Evolutionary conservation across 92 coral and sea anemone species (phyloP).

Genomic region (Montipora capitata): DNA sequence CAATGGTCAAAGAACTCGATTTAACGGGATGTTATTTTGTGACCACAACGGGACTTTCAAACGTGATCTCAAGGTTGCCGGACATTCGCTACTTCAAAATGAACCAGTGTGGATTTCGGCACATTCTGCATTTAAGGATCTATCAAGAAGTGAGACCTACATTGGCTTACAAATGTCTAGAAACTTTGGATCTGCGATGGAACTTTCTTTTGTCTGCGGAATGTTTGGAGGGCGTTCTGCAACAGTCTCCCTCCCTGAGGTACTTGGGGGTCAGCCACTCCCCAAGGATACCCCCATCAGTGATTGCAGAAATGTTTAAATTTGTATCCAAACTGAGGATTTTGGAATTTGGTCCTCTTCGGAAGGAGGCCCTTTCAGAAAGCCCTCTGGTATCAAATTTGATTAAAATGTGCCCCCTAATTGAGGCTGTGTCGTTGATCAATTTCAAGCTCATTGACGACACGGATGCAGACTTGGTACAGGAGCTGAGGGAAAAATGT

Average conservation of each 20-base stretch:
- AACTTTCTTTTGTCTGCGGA: constrained; percentile 98
- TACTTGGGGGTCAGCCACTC: constrained; percentile 99
- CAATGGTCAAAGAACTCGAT: constrained; percentile 92
- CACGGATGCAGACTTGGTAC: constrained; percentile 82
- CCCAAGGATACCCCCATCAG: constrained; percentile 98
- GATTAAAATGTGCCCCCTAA: constrained; percentile 85
- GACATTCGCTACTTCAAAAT: constrained; percentile 95
- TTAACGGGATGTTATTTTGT: constrained; percentile 98
- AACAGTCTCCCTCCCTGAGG: constrained; percentile 96
- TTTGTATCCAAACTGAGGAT: constrained; percentile 93
- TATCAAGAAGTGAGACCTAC: constrained; percentile 97
- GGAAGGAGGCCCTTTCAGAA: constrained; percentile 96
- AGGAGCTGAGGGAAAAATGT: constrained; percentile 91
- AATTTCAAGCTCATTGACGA: constrained; percentile 92
- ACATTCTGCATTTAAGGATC: constrained; percentile 92
- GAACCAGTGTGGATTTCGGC: constrained; percentile 99
- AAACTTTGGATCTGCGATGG: constrained; percentile 97
- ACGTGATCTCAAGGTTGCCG: constrained; percentile 89
- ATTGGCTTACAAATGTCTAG: constrained; percentile 81
- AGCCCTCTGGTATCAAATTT: constrained; percentile 89
- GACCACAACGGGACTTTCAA: constrained; percentile 97
- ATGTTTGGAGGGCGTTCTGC: constrained; percentile 94
- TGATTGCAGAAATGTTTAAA: constrained; percentile 91
- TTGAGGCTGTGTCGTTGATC: constrained; percentile 97
- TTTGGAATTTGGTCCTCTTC: constrained; percentile 98